These are phyloP conservation scores for Calameuta idolon DNA, from an alignment of 2,888 invertebrate genomes.

Conservation along the genomic window DNA sequence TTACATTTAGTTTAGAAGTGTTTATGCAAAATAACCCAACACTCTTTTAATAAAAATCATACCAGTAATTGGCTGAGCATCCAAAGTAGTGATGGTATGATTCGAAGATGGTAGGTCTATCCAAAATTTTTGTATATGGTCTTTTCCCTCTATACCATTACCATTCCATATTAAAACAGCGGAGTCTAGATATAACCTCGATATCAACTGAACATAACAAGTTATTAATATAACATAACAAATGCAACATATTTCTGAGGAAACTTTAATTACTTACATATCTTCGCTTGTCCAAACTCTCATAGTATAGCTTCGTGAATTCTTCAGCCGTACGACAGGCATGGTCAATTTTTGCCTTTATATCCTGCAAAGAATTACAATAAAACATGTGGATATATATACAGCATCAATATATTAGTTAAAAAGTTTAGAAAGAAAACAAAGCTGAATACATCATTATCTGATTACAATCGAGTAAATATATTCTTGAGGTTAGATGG, in stretches of 20 bases:
- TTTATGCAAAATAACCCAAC: not conserved
- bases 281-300: conserved; percentile 87
- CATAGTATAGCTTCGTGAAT: conserved; percentile 90
- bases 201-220: conserved; percentile 72
- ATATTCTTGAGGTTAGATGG: not conserved
- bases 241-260: conserved; percentile 5
- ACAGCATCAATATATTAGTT: not conserved
- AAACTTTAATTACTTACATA: conserved; percentile 71
- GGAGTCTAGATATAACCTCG: conserved; percentile 84
- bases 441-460: not conserved
- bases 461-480: not conserved
- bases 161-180: conserved; percentile 95
- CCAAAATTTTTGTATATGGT: conserved; percentile 87
- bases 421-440: not conserved
- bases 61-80: conserved; percentile 87
- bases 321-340: conserved; percentile 89
- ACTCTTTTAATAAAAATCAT: conserved; percentile 28
- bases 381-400: not conserved
- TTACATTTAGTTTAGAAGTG: not conserved
- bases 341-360: conserved; percentile 78
- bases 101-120: conserved; percentile 85
- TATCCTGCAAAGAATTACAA: conserved; percentile 66
- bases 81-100: conserved; percentile 82
- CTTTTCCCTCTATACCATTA: conserved; percentile 83
- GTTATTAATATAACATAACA: conserved; percentile 16